Evolutionary conservation across 1,140 invertebrate genomes (phyloP), one percentile per base, ranked within the genome.

Genomic region (Cyrtorhinus lividipennis): DNA sequence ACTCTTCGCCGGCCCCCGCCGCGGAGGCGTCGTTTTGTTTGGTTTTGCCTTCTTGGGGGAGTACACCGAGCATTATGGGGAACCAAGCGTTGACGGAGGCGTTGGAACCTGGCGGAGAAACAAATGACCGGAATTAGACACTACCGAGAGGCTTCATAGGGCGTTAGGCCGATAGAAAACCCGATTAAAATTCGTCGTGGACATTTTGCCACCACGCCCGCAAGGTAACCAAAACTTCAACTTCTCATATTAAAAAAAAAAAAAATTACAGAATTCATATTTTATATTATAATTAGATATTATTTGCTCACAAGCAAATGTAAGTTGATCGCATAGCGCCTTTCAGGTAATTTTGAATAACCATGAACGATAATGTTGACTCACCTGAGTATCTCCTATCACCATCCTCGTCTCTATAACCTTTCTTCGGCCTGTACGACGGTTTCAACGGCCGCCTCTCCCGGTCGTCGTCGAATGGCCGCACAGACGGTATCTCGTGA

Each of bases 11-110:
- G 20, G 44, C 27, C 2, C 20, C 22, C 10, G 12, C 25, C 25
- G 48, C 44, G 25, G 48, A 26, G 38, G 48, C 18, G 25, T 61
- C 53, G 22, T 58, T 62, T n/a, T 57, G 22, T n/a, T 44, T 48
- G 18, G 26, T 30, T 26, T 57, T 61, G 13, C 13, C 38, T 13
- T 38, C 63, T n/a, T 48, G 65, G 1, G 69, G 70, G 61, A 69
- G 68, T 12, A 67, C 61, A 3, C 70, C 70, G n/a, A 71, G 63
- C 65, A 71, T 66, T 45, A 71, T 71, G 0, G 70, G 70, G 61
- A 71, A 71, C 70, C 70, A 71, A 5, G 70, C 70, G 63, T 71
- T 71, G 65, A 71, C 68, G 1, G 70, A 71, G 22, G 70, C 68
- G 27, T 66, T 64, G 13, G 70, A 65, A 24, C 67, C 62, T 66